Base-by-base conservation (phyloP, 2,797 vertebrate species). In the Gymnothorax javanicus region DNA sequence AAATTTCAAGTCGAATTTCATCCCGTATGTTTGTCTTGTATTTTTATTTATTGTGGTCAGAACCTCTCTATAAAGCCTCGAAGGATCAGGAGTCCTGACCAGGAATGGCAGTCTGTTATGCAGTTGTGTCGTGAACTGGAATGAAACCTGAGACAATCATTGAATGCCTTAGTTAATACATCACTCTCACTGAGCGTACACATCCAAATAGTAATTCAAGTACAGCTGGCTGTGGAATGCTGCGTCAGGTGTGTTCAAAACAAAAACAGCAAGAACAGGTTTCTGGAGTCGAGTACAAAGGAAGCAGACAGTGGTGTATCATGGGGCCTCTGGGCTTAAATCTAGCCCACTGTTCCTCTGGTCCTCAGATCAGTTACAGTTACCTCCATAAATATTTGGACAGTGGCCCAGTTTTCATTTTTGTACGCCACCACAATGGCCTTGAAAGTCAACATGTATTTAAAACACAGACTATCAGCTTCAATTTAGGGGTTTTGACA, bases 241-340 rank as follows among this genome's bases (percentile, higher is more conserved):
- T 81, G 77, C n/a, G 20, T n/a, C 77, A 81, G 77, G 17, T 81
- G 77, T 79, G 52, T 54, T n/a, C 5, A 77, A 17, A n/a, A 77
- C 33, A 50, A 77, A 77, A 43, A 77, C 64, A 52, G 5, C 73
- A 17, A 52, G 73, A 77, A 77, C 73, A 20, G 23, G 77, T 81
- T 81, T 52, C 77, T 23, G 77, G 77, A 23, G 77, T 52, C 77
- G 9, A 23, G 20, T 54, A n/a, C 77, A 54, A 81, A 52, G 20
- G 23, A 54, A 4, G 52, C 52, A 77, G 73, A 15, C 73, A 15
- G 43, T 15, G 20, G 73, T 77, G 33, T 77, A 20, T 7, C 52
- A 11, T 20, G 3, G 77, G n/a, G 52, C 64, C 64, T 54, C 43
- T 7, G 17, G 12, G 71, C 43, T 15, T 69, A 25, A 75, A 75